These are phyloP conservation scores for Gerris buenoi DNA, from an alignment of 1,140 invertebrate genomes.

Conservation along the genomic window DNA sequence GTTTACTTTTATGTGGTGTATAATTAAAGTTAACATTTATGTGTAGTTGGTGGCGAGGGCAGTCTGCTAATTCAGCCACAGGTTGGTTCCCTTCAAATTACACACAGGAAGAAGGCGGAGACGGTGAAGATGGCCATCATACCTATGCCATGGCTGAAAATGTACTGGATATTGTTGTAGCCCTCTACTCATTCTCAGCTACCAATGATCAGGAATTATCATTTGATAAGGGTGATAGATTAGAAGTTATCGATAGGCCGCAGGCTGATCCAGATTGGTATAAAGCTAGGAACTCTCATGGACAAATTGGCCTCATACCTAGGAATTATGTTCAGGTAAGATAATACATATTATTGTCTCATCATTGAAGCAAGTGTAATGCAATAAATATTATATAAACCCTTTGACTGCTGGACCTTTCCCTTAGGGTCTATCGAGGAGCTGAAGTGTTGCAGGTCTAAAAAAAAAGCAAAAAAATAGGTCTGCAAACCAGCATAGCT, in stretches of 20 bases:
- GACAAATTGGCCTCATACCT: constrained; percentile 83
- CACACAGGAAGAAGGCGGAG: constrained; percentile 73
- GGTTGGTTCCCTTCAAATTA: constrained; percentile 99
- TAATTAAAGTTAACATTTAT: no score
- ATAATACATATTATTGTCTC: no score
- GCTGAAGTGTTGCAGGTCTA: no score
- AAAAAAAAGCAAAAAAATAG: no score
- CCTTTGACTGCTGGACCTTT: no score
- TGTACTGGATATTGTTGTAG: constrained; percentile 84
- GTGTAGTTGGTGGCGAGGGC: constrained; percentile 96
- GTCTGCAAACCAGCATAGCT: no score
- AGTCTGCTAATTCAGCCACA: constrained; percentile 54
- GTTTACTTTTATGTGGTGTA: no score
- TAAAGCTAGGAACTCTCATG: constrained; percentile 80
- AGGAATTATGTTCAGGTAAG: constrained; percentile 80
- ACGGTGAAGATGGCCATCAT: constrained; percentile 64
- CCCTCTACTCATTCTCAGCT: constrained; percentile 83
- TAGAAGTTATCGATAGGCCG: constrained; percentile 89
- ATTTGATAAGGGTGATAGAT: constrained; percentile 86
- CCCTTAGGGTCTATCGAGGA: no score
- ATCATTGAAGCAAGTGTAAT: no score
- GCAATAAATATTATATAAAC: no score
- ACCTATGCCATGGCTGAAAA: constrained; percentile 85
- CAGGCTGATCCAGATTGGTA: constrained; percentile 95
- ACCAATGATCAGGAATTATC: constrained; percentile 93